These are phyloP conservation scores for Mus pahari DNA, from an alignment of 2,113 vertebrate species.

Conservation along the genomic window DNA sequence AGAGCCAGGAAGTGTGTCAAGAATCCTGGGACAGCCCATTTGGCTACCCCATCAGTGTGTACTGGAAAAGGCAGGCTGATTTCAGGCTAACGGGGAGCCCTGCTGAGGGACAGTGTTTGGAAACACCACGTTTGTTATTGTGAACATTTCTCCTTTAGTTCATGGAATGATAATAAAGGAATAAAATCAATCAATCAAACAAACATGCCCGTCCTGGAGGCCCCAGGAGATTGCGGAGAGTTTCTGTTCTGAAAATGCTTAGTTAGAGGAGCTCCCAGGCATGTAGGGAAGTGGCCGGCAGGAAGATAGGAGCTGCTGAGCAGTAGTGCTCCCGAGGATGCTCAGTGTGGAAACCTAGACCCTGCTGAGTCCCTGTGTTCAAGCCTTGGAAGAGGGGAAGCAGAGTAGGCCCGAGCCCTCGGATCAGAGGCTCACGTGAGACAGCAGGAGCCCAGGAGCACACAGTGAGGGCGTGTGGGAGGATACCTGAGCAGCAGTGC, in stretches of 20 bases:
- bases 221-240: fast-evolving
- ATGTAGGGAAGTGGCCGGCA: background rate
- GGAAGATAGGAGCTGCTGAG: background rate
- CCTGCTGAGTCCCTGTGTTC: background rate
- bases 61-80: background rate
- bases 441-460: background rate
- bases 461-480: background rate
- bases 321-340: background rate
- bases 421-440: background rate
- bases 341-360: background rate
- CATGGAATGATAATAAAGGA: background rate
- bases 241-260: background rate
- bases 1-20: background rate
- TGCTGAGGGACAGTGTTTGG: background rate
- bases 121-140: background rate
- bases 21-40: background rate
- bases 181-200: background rate
- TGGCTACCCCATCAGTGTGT: background rate
- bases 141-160: background rate
- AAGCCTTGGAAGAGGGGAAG: background rate
- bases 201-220: background rate
- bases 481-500: background rate
- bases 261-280: background rate
- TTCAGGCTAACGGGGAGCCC: background rate
- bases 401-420: background rate